Evolutionary conservation across 2,797 vertebrate species (phyloP).

Genomic region (Malacoraja senta): DNA sequence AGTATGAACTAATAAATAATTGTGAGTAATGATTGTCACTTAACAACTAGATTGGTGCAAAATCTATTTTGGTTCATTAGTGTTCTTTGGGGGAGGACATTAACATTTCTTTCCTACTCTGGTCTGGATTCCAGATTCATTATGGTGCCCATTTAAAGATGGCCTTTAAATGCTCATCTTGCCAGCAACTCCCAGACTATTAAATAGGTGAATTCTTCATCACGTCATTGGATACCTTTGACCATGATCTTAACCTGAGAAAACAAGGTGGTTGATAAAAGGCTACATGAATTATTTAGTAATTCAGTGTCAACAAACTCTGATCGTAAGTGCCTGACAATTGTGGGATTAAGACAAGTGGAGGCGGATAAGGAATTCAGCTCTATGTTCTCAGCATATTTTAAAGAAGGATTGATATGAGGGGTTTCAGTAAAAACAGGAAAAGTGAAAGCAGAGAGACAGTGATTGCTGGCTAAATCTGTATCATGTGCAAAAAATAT

Average conservation of each 20-base stretch:
- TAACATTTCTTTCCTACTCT: too few species aligned
- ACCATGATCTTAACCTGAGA: background rate
- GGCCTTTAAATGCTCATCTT: too few species aligned
- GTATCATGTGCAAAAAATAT: background rate
- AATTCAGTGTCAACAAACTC: background rate
- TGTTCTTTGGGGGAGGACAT: too few species aligned
- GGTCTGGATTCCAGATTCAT: too few species aligned
- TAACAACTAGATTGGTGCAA: too few species aligned
- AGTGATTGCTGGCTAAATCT: background rate
- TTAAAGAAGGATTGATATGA: background rate
- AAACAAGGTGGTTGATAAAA: background rate
- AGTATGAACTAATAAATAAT: too few species aligned
- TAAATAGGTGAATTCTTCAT: background rate
- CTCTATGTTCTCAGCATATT: background rate
- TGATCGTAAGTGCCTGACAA: background rate
- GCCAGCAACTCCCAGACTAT: too few species aligned
- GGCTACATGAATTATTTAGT: background rate
- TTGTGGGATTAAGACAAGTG: background rate
- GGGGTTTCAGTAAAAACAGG: background rate
- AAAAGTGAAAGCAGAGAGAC: background rate
- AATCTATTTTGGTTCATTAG: too few species aligned
- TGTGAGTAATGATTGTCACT: too few species aligned
- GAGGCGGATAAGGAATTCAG: background rate
- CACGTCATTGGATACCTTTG: background rate
- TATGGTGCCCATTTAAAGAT: too few species aligned